Base-by-base conservation (phyloP, 92 coral and sea anemone genomes). In the Parazoanthus swiftii region DNA sequence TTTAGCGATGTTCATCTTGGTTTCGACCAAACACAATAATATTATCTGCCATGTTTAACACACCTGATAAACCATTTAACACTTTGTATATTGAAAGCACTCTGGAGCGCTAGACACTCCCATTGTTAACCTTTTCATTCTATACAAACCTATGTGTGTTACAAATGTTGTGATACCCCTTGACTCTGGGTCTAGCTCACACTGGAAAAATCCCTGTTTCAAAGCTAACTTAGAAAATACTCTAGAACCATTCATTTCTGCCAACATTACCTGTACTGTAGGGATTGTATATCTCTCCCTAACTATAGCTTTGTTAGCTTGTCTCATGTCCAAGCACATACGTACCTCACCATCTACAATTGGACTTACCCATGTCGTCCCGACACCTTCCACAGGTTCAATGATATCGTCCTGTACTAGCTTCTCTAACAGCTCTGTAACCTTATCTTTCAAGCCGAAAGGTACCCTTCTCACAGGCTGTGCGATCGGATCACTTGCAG, bases 301-400 rank as follows among this genome's bases (percentile, higher is more conserved):
- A 48, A 77, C 21, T 51, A 88, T 88, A 37, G 91, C 91, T 77
- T 82, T 67, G 86, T 91, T 82, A 29, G 88, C 89, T 48, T 91
- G 65, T 51, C 91, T 79, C 91, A 91, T 81, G 83, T 91, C 91
- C 1, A 87, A 48, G 67, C 86, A 91, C 73, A 88, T 56, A 65
- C 91, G 85, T 59, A 91, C 70, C 39, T 88, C 89, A 38, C 82
- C 88, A 25, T 89, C 81, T 39, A 91, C 91, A 36, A 88, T 88
- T 20, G 88, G 82, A 65, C 77, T 71, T 43, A 88, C 85, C 89
- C 81, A 88, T 56, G 72, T 70, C 59, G 91, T 76, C 46, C 65
- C 80, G n/a, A 65, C 85, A 8, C 89, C 93, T 54, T 81, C 65
- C 9, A 91, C 93, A 39, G 79, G 80, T 48, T 89, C 91, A 21